These are phyloP conservation scores for Pocillopora damicornis DNA, from an alignment of 64 coral and sea anemone genomes.

Conservation along the genomic window DNA sequence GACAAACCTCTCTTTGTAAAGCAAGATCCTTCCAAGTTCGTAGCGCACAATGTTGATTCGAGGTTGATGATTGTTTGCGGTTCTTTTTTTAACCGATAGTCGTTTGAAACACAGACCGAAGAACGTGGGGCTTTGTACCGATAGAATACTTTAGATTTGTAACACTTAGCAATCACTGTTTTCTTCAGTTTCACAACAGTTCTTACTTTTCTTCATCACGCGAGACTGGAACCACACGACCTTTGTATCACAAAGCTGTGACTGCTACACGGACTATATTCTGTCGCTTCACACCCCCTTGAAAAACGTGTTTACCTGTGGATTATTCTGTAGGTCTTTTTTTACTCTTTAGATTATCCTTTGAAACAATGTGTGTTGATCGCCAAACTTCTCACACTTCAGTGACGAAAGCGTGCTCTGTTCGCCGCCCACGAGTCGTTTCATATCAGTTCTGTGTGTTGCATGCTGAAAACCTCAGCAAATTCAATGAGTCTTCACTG, in stretches of 20 bases:
- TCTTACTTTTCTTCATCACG: not conserved
- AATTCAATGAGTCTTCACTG: constrained; percentile 13
- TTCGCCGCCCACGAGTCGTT: not conserved
- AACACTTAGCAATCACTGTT: constrained; percentile 2
- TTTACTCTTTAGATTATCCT: not conserved
- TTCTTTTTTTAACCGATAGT: constrained; percentile 1
- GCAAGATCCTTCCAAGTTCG: constrained; percentile 4
- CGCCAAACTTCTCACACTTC: not conserved
- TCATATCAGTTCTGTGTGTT: not conserved
- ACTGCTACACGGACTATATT: not conserved
- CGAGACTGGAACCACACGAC: not conserved
- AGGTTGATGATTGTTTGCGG: constrained; percentile 11
- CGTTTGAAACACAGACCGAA: too few species aligned
- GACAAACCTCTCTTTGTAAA: constrained; percentile 3
- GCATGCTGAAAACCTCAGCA: not conserved
- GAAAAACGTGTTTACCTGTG: constrained; percentile 1
- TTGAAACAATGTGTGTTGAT: not conserved
- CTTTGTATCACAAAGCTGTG: not conserved
- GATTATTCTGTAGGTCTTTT: not conserved
- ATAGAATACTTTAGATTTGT: constrained; percentile 2
- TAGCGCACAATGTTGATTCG: not conserved
- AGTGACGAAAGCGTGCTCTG: constrained; percentile 10
- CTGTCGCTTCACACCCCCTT: constrained; percentile 10
- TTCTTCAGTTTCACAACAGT: too few species aligned
- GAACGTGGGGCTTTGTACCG: not conserved